phyloP scores from a whole-genome alignment of 2,888 invertebrate genomes.

The Pseudoips prasinana region DNA sequence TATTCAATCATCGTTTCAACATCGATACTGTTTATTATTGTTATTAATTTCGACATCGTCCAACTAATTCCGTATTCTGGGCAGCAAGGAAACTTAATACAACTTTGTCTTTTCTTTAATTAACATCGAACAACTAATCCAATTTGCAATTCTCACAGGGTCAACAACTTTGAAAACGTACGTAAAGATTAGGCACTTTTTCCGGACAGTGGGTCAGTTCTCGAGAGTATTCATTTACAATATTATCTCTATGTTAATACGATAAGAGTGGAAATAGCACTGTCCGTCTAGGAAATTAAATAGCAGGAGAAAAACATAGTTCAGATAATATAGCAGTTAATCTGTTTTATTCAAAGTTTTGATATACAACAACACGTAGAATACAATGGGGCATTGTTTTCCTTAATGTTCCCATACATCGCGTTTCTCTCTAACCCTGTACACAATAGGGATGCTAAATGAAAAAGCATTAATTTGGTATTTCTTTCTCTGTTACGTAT shows the following conservation, averaged over 20 bases:
- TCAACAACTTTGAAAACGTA: conserved; percentile 19
- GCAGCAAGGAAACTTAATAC: conserved; percentile 25
- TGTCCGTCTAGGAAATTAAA: too few species aligned
- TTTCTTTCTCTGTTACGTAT: conserved; percentile 49
- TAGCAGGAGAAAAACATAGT: conserved; percentile 26
- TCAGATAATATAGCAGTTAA: conserved; percentile 42
- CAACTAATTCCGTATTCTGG: conserved; percentile 32
- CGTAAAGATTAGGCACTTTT: too few species aligned
- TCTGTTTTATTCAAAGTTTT: conserved; percentile 49
- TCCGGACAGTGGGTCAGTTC: too few species aligned
- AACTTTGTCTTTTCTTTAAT: conserved; percentile 39
- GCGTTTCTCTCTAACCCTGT: conserved; percentile 52
- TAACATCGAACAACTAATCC: conserved; percentile 38
- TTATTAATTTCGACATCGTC: conserved; percentile 20
- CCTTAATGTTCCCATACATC: conserved; percentile 66
- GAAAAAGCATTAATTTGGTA: conserved; percentile 62
- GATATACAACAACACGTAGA: conserved; percentile 41
- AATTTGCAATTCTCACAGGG: conserved; percentile 29
- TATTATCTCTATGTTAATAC: too few species aligned
- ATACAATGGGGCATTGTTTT: conserved; percentile 61
- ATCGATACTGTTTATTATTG: conserved; percentile 22
- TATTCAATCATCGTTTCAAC: conserved; percentile 8
- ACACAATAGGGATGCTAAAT: conserved; percentile 61
- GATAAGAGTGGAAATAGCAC: too few species aligned
- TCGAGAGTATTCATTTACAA: too few species aligned